A percentile compares a stretch with the other conserved stretches of the same genome.
Evolutionary conservation across 2,797 vertebrate genomes (phyloP).

Genomic region (Myotis findleyi): DNA sequence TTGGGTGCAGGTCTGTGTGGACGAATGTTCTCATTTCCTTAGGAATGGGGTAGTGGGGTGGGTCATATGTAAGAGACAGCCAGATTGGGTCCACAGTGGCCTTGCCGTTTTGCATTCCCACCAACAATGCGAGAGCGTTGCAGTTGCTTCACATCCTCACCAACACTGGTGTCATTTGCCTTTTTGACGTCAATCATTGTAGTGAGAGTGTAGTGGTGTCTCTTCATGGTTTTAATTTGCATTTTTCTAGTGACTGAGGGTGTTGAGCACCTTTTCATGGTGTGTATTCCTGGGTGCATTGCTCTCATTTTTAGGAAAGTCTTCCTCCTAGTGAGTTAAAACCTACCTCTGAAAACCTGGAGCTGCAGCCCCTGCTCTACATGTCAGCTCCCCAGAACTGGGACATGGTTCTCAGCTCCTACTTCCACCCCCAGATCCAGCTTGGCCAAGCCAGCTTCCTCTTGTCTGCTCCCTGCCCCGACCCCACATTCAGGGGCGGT

Average conservation of each 20-base stretch:
- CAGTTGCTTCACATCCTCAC: rapidly evolving
- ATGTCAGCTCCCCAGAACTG: neutral
- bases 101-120: neutral
- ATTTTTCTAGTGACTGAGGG: neutral
- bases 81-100: neutral
- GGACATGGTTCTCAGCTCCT: neutral
- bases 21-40: neutral
- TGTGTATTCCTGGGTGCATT: neutral
- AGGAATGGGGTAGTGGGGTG: neutral
- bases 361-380: rapidly evolving
- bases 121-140: neutral
- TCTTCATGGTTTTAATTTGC: neutral
- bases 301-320: neutral
- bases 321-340: neutral
- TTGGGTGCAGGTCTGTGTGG: neutral
- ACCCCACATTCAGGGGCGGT: neutral
- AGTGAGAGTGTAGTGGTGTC: rapidly evolving
- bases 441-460: neutral
- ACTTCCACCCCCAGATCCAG: neutral
- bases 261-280: neutral
- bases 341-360: neutral
- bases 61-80: neutral
- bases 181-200: neutral
- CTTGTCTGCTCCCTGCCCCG: neutral
- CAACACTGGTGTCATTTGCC: neutral